Percentiles rank a stretch among this genome's conserved stretches.
These are phyloP conservation scores for Spisula subtruncata DNA, from an alignment of 2,888 invertebrate species.

Conservation along the genomic window DNA sequence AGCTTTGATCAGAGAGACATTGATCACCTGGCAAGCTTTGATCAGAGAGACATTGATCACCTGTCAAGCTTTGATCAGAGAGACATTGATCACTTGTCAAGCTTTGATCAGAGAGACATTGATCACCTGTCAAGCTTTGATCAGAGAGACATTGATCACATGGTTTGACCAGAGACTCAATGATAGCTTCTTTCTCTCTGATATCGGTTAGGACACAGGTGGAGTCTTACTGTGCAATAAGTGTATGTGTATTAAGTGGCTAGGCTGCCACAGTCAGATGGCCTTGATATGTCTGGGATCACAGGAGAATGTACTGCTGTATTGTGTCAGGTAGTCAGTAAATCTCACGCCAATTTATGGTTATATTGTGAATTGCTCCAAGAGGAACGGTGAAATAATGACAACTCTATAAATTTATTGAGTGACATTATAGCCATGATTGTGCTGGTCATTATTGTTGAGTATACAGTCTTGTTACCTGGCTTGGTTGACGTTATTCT, in stretches of 20 bases:
- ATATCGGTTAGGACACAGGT: neutral
- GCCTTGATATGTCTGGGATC: neutral
- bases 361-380: too few relatives aligned
- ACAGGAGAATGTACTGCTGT: neutral
- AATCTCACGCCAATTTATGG: too few relatives aligned
- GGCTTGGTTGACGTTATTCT: too few relatives aligned
- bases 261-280: neutral
- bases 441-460: too few relatives aligned
- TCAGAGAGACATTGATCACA: slow-evolving; percentile 57
- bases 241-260: neutral
- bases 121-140: too few relatives aligned
- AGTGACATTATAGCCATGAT: too few relatives aligned
- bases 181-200: neutral
- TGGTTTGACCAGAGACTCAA: neutral
- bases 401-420: too few relatives aligned
- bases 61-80: too few relatives aligned
- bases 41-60: slow-evolving; percentile 57
- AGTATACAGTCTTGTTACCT: too few relatives aligned
- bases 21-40: too few relatives aligned
- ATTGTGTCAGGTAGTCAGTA: neutral
- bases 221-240: neutral
- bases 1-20: slow-evolving; percentile 55
- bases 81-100: slow-evolving; percentile 59
- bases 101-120: slow-evolving; percentile 57
- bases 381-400: too few relatives aligned